Evolutionary conservation across 2,888 invertebrate genomes (phyloP), one percentile per base, ranked within the genome.

Genomic region (Apamea anceps): DNA sequence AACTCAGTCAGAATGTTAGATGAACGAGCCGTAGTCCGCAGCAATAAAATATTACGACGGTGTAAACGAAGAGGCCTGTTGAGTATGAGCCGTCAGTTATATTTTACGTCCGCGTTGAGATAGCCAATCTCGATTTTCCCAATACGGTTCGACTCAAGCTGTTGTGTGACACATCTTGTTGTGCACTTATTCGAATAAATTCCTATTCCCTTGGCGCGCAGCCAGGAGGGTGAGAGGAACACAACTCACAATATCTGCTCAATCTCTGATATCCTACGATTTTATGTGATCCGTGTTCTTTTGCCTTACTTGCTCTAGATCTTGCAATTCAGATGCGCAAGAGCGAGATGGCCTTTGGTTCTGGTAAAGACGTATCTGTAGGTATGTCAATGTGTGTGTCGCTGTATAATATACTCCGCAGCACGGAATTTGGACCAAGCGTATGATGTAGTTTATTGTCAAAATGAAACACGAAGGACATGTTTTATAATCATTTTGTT

Each of bases 151-250:
- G 51, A 75, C 75, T 62, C 60, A 66, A 66, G 71, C 51, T 54
- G 54, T 62, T n/a, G 80, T 72, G 37, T n/a, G 51, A 45, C 32
- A 67, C 80, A 73, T 67, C 42, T 80, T 62, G n/a, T 80, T 73
- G 60, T 45, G 67, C 62, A 51, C 67, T 73, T 73, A 54, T 62
- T 80, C 51, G 80, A 80, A 80, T 68, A 80, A 62, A 80, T 73
- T 51, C 32, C 32, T 45, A 5, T 75, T 32, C 45, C 60, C 51
- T 67, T 66, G 80, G 80, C 57, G 42, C n/a, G 25, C 4, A 7
- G 66, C 65, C 51, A 66, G 28, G 18, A 57, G 66, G 21, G n/a
- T 37, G 48, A n/a, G 37, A 60, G 18, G 18, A 28, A 66, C n/a
- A 62, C 51, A n/a, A 60, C 51, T 79, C 66, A 60, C 79, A 79